Percentiles rank a stretch among this genome's conserved stretches.
These are phyloP conservation scores for Halictus rubicundus DNA, from an alignment of 1,140 invertebrate species.

Conservation along the genomic window DNA sequence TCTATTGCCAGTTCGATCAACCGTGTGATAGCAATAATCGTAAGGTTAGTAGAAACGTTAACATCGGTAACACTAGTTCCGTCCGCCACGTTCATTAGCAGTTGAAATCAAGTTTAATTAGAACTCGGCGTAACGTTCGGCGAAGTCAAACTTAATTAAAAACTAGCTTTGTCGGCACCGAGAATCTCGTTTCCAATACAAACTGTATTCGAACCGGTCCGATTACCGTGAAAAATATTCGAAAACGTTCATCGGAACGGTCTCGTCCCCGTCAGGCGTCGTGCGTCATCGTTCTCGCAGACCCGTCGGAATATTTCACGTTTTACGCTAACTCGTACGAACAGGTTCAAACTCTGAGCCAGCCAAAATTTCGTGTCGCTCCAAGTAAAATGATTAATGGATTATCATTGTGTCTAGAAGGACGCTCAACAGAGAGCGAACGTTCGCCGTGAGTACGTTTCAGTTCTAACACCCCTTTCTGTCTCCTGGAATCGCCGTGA, in stretches of 20 bases:
- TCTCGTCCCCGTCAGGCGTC: neutral
- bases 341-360: neutral
- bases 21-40: too few relatives aligned
- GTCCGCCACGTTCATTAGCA: too few relatives aligned
- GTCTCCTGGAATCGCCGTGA: constrained; percentile 60
- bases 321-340: neutral
- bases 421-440: constrained; percentile 51
- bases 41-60: too few relatives aligned
- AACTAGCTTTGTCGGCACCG: too few relatives aligned
- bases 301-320: neutral
- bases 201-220: too few relatives aligned
- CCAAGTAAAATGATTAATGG: constrained; percentile 57
- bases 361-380: constrained; percentile 37
- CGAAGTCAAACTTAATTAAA: too few relatives aligned
- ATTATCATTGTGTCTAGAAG: constrained; percentile 58
- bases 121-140: too few relatives aligned
- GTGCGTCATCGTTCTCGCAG: neutral
- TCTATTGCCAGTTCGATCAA: too few relatives aligned
- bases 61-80: neutral
- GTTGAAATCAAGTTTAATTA: too few relatives aligned
- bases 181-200: too few relatives aligned
- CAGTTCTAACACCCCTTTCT: constrained; percentile 57
- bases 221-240: neutral
- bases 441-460: constrained; percentile 60
- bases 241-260: neutral